Percentiles rank a stretch among this genome's conserved stretches.
These are phyloP conservation scores for Acanthopagrus latus DNA, from an alignment of 2,797 vertebrate species.

Conservation along the genomic window DNA sequence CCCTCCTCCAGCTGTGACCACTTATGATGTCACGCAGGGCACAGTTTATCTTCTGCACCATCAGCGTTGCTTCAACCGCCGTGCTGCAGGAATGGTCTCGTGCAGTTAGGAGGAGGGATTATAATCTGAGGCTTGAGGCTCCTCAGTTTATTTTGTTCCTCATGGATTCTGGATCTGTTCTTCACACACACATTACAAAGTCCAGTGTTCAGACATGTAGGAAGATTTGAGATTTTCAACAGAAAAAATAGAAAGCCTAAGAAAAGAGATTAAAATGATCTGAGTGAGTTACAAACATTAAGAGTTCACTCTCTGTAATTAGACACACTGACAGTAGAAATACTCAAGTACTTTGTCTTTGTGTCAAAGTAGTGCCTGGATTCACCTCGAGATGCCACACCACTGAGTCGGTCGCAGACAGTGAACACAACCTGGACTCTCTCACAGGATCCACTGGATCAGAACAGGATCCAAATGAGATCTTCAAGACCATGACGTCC, in stretches of 20 bases:
- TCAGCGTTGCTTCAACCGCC: not conserved
- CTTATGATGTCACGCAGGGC: slow-evolving; percentile 62
- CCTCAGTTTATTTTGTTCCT: not conserved
- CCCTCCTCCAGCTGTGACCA: slow-evolving; percentile 57
- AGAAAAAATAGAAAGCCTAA: no score
- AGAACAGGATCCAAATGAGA: slow-evolving; percentile 60
- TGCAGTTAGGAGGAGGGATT: not conserved
- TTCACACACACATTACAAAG: no score
- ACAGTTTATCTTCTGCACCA: slow-evolving; percentile 21
- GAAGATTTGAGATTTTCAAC: no score
- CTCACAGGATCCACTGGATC: slow-evolving; percentile 45
- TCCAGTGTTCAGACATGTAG: no score
- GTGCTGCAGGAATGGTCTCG: not conserved
- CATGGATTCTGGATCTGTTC: no score
- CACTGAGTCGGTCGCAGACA: not conserved
- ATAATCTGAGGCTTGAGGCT: not conserved
- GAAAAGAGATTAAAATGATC: no score
- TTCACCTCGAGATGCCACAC: not conserved
- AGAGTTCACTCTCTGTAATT: no score
- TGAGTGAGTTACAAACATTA: no score
- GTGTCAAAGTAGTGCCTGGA: not conserved
- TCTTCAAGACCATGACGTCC: slow-evolving; percentile 51
- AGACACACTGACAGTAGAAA: not conserved
- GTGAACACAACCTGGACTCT: not conserved
- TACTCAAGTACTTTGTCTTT: not conserved